Conservation (phyloP, 1,140 invertebrate species). For the Drosophila elegans region DNA sequence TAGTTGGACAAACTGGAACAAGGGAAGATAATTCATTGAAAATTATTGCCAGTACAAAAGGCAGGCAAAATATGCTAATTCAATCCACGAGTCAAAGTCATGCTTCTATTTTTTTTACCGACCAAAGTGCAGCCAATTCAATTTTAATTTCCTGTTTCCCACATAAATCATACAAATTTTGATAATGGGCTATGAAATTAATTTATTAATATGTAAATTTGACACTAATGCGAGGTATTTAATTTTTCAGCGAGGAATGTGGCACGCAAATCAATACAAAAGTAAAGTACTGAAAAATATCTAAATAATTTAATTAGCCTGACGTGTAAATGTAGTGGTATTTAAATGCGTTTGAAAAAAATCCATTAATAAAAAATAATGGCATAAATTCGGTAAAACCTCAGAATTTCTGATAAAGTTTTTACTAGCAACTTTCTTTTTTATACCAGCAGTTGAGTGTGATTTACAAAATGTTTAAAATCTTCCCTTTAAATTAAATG, state of each 20-base stretch:
- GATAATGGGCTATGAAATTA: neutral
- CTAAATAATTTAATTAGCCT: neutral
- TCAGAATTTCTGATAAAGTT: no score
- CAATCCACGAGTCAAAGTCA: neutral
- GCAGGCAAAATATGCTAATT: neutral
- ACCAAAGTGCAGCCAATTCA: neutral
- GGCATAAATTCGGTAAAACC: no score
- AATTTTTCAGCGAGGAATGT: slow-evolving; percentile 1
- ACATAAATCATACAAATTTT: neutral
- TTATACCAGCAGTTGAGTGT: no score
- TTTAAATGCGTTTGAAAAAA: neutral
- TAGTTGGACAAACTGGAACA: neutral
- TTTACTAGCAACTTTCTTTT: no score
- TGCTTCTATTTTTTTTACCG: neutral
- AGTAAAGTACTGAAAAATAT: neutral
- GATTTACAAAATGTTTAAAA: no score
- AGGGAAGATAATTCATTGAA: neutral
- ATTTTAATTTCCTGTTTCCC: neutral
- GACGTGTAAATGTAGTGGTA: neutral
- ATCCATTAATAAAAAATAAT: no score
- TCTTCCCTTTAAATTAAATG: no score
- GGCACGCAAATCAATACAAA: neutral
- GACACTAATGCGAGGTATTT: neutral
- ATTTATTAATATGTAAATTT: neutral
- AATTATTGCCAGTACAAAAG: no score